Base-by-base conservation (phyloP, 2,113 vertebrate species). In the Sebastes schlegelii region DNA sequence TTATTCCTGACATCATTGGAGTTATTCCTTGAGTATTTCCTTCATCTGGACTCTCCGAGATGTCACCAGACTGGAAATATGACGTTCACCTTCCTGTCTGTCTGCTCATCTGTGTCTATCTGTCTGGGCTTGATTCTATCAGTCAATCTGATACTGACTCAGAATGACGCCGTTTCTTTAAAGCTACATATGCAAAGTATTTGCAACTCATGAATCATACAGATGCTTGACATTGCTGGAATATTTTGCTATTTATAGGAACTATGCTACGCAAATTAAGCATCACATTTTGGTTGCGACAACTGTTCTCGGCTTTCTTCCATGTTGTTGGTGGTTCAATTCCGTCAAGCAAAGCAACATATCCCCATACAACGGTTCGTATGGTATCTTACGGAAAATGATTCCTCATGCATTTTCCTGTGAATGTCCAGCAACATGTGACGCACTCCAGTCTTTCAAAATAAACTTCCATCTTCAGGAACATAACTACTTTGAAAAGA, bases 1-100 rank as follows among this genome's bases (percentile, higher is more conserved):
- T 90, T 82, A 85, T 79, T 84, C 19, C 52, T 85, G 58, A 72
- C 57, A 26, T 43, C 46, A 11, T 80, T 23, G 42, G 54, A 57
- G 69, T 68, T 79, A 64, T 78, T 80, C 46, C 57, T 79, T 1
- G 16, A 64, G 23, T 72, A 72, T 74, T 74, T 79, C 49, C 34
- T 21, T 70, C 55, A 26, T 55, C 17, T 9, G 34, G 55, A 10
- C 5, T 23, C 55, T 51, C 58, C 5, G 19, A 73, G 62, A 71
- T 82, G 75, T 64, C 80, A 75, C 67, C 84, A 7, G 34, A 40
- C 67, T 72, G 61, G 66, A 81, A 76, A 57, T 65, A 2, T 74
- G 19, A 71, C 77, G 75, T 86, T 70, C 68, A 42, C 61, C 49
- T 52, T 62, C 23, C 57, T 23, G 68, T 76, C 55, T 73, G 46